Conservation (phyloP, 2,113 vertebrate species). For the human region GRCh38 chrX:27857501-27858000, state of each 20-base stretch:
- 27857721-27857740: too few species aligned
- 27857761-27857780: rapidly evolving
- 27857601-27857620: too few species aligned
- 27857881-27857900: neutral
- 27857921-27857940: neutral
- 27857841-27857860: neutral
- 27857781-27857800: neutral
- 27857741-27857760: neutral
- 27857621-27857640: too few species aligned
- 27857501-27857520: too few species aligned
- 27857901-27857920: neutral
- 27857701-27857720: too few species aligned
- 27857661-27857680: too few species aligned
- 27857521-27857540: too few species aligned
- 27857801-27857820: neutral
- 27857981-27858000: constrained; percentile 17
- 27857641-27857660: too few species aligned
- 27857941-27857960: neutral
- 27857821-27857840: neutral
- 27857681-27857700: too few species aligned
- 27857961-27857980: neutral
- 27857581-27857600: too few species aligned
- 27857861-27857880: neutral
- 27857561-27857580: too few species aligned
- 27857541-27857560: too few species aligned